phyloP scores from a whole-genome alignment of 2,888 invertebrate genomes.

The Heliothis peltigera region DNA sequence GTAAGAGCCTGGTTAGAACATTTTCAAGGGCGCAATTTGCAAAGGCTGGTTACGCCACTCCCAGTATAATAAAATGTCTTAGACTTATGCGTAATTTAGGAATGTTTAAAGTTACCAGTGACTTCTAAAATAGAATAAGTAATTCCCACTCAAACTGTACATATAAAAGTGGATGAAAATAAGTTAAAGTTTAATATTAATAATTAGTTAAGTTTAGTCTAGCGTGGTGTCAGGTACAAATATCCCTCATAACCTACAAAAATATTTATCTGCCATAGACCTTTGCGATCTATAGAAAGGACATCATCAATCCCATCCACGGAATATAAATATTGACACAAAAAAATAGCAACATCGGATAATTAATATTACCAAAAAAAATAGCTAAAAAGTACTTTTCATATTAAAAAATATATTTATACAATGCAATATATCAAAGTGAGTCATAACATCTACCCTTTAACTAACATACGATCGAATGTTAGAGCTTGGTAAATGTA shows the following conservation, averaged over 20 bases:
- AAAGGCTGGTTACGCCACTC: too few species aligned
- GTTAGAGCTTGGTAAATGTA: background rate
- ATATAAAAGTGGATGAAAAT: slow-evolving; percentile 6
- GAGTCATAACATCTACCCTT: too few species aligned
- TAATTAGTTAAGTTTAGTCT: background rate
- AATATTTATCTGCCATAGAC: background rate
- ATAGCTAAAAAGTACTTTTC: too few species aligned
- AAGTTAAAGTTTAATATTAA: background rate
- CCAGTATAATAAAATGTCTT: too few species aligned
- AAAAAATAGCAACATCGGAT: background rate
- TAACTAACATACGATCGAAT: too few species aligned
- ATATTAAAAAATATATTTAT: too few species aligned
- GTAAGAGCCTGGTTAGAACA: too few species aligned
- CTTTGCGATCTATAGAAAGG: background rate
- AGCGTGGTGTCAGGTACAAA: background rate
- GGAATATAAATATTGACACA: background rate
- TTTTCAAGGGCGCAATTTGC: too few species aligned
- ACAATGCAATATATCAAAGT: too few species aligned
- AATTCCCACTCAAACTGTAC: slow-evolving; percentile 7
- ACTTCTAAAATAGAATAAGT: background rate
- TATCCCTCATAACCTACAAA: background rate
- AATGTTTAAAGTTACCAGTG: background rate
- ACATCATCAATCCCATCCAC: too few species aligned
- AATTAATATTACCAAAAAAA: background rate
- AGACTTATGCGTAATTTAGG: slow-evolving; percentile 1